Conservation (phyloP, 2,888 invertebrate species). For the Rhorus exstirpatorius region DNA sequence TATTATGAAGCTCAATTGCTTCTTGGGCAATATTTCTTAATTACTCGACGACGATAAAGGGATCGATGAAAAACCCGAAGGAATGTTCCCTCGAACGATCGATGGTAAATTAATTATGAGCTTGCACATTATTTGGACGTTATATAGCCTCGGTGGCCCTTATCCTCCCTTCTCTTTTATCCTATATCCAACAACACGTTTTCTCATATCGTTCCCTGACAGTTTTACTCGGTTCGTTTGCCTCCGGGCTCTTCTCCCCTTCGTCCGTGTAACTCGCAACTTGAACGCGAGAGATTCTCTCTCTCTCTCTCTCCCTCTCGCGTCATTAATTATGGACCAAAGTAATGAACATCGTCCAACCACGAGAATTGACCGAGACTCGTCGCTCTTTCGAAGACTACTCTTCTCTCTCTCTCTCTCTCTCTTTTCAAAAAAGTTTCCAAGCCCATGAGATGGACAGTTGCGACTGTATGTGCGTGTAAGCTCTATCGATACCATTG, state of each 20-base stretch:
- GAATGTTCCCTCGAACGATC: constrained; percentile 58
- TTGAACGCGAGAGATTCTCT: constrained; percentile 35
- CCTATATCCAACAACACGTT: constrained; percentile 7
- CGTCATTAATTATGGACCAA: constrained; percentile 79
- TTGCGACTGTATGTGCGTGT: not conserved
- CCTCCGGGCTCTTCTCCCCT: constrained; percentile 3
- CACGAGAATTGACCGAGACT: constrained; percentile 48
- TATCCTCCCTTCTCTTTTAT: constrained; percentile 30
- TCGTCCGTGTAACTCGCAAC: constrained; percentile 26
- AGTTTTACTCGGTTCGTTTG: constrained; percentile 42
- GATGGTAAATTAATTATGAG: constrained; percentile 80
- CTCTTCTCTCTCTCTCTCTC: constrained; percentile 5
- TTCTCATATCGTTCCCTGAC: constrained; percentile 36
- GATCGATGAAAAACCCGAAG: constrained; percentile 6
- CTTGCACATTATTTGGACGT: constrained; percentile 80
- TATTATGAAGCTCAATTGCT: constrained; percentile 23
- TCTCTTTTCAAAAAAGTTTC: not conserved
- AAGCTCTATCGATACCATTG: constrained; percentile 48
- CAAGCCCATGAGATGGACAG: not conserved
- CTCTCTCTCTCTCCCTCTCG: constrained; percentile 31
- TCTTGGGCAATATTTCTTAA: constrained; percentile 75
- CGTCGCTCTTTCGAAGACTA: constrained; percentile 30
- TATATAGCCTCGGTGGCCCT: constrained; percentile 31
- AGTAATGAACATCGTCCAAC: constrained; percentile 74
- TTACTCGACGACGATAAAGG: constrained; percentile 68